These are phyloP conservation scores for Tauraco erythrolophus DNA, from an alignment of 2,113 vertebrate genomes.

Conservation along the genomic window DNA sequence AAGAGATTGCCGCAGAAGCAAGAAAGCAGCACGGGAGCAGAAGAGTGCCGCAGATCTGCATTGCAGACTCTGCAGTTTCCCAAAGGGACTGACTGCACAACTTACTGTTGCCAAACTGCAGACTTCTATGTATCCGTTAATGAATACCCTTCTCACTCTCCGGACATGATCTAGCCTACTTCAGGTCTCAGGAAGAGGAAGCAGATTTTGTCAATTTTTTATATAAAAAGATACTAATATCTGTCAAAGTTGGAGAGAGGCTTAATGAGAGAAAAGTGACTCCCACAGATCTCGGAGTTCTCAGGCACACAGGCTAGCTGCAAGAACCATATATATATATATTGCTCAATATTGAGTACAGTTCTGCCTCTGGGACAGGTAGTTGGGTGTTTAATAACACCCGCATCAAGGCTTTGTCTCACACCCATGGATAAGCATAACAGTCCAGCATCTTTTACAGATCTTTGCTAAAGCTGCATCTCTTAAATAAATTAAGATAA, in stretches of 20 bases:
- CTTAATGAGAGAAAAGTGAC: background rate
- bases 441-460: background rate
- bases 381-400: conserved; percentile 14
- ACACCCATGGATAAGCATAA: background rate
- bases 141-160: background rate
- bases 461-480: conserved; percentile 8
- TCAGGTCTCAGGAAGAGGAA: background rate
- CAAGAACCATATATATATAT: background rate
- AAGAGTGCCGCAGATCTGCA: conserved; percentile 1
- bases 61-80: conserved; percentile 29
- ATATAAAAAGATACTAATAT: background rate
- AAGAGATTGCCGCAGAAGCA: background rate
- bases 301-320: background rate
- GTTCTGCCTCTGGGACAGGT: background rate
- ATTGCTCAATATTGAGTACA: conserved; percentile 22
- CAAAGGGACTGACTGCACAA: background rate
- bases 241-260: background rate
- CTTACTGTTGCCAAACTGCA: background rate
- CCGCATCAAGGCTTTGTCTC: conserved; percentile 20
- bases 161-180: background rate
- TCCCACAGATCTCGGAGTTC: background rate
- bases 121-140: background rate
- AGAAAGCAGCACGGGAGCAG: background rate
- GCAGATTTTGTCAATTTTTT: background rate
- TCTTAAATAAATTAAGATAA: conserved; percentile 22